phyloP scores from a whole-genome alignment of 2,888 invertebrate genomes.

The Pachycephus smyrnensis region DNA sequence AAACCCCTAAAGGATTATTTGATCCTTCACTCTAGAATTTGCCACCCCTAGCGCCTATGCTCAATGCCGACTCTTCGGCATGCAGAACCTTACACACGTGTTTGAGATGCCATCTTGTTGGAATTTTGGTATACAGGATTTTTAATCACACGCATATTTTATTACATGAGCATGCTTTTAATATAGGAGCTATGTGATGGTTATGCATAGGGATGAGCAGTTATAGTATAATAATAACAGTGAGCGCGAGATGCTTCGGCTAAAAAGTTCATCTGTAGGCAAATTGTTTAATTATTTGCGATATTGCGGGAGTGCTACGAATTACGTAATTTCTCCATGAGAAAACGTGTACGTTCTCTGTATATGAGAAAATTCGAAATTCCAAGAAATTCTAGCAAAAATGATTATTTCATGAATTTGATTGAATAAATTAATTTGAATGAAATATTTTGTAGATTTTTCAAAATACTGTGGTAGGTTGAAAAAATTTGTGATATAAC shows the following conservation, averaged over 20 bases:
- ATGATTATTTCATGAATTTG: conserved; percentile 1
- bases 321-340: conserved; percentile 1
- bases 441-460: neutral
- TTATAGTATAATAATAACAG: conserved; percentile 45
- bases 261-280: conserved; percentile 66
- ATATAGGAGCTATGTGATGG: conserved; percentile 62
- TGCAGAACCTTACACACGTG: neutral
- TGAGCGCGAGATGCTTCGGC: conserved; percentile 55
- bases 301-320: conserved; percentile 22
- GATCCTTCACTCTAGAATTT: neutral
- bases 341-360: neutral
- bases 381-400: neutral
- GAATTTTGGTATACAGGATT: conserved; percentile 60
- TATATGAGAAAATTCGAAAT: neutral
- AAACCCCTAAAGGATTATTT: neutral
- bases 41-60: neutral
- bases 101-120: conserved; percentile 33
- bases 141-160: conserved; percentile 63
- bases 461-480: neutral
- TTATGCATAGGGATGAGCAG: conserved; percentile 61
- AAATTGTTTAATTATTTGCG: conserved; percentile 66
- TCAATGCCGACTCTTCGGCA: neutral
- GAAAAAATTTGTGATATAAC: neutral
- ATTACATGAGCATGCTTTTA: conserved; percentile 53
- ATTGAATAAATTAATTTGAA: neutral